Evolutionary conservation across 2,113 vertebrate genomes (phyloP).

Genomic region (Platichthys stellatus): DNA sequence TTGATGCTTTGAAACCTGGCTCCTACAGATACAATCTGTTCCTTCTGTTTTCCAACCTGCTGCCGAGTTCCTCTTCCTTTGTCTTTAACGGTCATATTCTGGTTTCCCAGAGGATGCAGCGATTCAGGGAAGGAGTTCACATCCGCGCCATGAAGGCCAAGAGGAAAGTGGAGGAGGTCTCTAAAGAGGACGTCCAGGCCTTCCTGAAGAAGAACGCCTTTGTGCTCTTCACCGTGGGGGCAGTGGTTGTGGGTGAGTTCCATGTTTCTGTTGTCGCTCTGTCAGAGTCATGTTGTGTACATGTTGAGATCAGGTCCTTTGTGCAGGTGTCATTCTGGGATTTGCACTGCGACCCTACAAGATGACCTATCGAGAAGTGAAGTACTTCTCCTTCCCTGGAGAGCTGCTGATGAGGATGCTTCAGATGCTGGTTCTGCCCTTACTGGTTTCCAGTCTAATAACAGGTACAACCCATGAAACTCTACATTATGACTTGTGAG

Average conservation of each 20-base stretch:
- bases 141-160: constrained; percentile 93
- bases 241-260: constrained; percentile 90
- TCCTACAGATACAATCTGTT: constrained; percentile 40
- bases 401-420: constrained; percentile 97
- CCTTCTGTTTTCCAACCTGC: too few species aligned
- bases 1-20: constrained; percentile 24
- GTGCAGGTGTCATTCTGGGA: constrained; percentile 89
- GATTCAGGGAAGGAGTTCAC: constrained; percentile 89
- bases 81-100: background rate
- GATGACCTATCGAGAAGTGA: constrained; percentile 93
- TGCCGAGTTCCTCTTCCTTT: background rate
- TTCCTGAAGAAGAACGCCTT: constrained; percentile 95
- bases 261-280: background rate
- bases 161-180: constrained; percentile 95
- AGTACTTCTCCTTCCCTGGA: constrained; percentile 97
- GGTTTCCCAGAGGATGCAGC: constrained; percentile 38
- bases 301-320: background rate
- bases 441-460: constrained; percentile 93
- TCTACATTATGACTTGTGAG: too few species aligned
- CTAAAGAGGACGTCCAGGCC: constrained; percentile 91
- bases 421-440: constrained; percentile 95
- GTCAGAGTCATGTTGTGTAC: background rate
- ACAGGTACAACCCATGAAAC: constrained; percentile 85
- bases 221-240: constrained; percentile 93
- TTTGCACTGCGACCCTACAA: constrained; percentile 90